These are phyloP conservation scores for Paramormyrops hopkinsi DNA, from an alignment of 2,797 vertebrate species.

Conservation along the genomic window DNA sequence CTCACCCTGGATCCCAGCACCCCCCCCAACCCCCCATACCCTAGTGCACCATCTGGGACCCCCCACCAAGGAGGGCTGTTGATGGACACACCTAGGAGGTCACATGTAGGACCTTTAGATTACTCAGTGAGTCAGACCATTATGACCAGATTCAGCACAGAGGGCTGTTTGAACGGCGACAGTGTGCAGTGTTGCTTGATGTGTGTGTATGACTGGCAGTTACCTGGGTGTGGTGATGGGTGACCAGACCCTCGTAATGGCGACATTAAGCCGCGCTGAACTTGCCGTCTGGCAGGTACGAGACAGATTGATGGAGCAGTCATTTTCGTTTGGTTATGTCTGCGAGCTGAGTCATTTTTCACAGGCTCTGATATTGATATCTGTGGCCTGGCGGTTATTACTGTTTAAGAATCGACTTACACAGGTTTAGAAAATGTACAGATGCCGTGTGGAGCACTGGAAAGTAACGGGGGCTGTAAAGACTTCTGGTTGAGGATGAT, in stretches of 20 bases:
- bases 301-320: conserved; percentile 1
- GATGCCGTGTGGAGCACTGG: neutral
- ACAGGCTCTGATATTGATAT: neutral
- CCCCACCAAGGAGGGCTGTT: neutral
- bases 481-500: neutral
- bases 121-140: neutral
- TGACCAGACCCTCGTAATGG: neutral
- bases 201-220: neutral
- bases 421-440: neutral
- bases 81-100: neutral
- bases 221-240: neutral
- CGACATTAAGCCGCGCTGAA: neutral
- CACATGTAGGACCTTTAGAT: neutral
- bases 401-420: neutral
- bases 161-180: neutral
- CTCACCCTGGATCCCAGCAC: neutral
- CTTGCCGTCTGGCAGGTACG: neutral
- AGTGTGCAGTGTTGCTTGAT: neutral
- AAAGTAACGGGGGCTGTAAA: neutral
- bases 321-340: neutral
- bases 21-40: neutral
- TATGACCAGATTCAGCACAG: neutral
- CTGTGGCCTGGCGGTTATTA: neutral
- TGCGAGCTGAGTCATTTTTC: neutral
- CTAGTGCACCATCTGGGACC: neutral